Evolutionary conservation across 2,797 vertebrate genomes (phyloP), one percentile per base, ranked within the genome.

Genomic region (Pristis pectinata): DNA sequence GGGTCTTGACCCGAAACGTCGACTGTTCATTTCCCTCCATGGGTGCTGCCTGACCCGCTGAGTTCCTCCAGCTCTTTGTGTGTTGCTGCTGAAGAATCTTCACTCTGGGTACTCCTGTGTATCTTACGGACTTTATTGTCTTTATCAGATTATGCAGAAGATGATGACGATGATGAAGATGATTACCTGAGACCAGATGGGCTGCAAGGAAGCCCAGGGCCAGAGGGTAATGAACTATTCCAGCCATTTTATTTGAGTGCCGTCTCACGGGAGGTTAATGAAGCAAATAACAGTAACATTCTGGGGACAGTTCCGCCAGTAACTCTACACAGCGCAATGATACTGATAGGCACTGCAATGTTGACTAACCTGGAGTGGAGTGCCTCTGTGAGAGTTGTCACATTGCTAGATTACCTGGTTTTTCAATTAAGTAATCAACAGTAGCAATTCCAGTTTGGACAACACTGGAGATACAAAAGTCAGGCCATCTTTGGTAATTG

Each of bases 131-230:
- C 19, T 64, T 91, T 37, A 41, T 64, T 64, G 85, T 41, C 61
- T 67, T n/a, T 74, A 76, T 53, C 92, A 94, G 92, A 94, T 56
- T 94, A 74, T 0, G 98, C 98, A 5, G 97, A 97, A 24, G 87
- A 91, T 41, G 98, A 98, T 0, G 98, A 99, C 0, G 98, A 98
- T 3, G 97, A 97, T 0, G 98, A 98, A 0, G 98, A 98, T 70
- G 98, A 98, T 3, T 99, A 99, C 94, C 30, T 98, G 95, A 97
- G 97, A 95, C 98, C 98, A 0, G 98, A 99, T 94, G 97, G 96
- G 59, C 59, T 67, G 6, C 17, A 2, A 9, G 15, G 22, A 67
- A 89, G 34, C 85, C 59, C 59, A 37, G 34, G 27, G 37, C 24
- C 87, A 67, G 87, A 91, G 91, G 87, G 59, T 67, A 64, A 27